Evolutionary conservation across 53 echinoderm and acorn worm species (phyloP).

Genomic region (Henricia sp.): DNA sequence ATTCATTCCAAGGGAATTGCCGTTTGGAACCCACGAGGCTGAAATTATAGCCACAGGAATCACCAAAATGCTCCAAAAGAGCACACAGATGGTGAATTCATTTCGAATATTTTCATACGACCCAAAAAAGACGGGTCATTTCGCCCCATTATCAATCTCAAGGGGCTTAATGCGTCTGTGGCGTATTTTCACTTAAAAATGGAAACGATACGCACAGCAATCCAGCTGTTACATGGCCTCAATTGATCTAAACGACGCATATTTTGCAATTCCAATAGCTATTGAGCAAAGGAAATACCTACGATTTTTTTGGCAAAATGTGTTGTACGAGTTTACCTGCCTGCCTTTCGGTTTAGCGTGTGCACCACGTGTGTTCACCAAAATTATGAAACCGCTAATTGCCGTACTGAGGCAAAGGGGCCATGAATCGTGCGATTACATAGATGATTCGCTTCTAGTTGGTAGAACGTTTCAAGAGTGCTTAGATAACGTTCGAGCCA

Average conservation of each 20-base stretch:
- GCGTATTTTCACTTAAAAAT: too few relatives aligned
- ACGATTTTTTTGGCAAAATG: constrained; percentile 51
- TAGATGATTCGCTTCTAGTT: background rate
- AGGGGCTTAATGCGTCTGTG: too few relatives aligned
- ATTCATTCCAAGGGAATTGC: constrained; percentile 14
- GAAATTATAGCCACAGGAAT: background rate
- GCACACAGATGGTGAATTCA: background rate
- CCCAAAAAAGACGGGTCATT: background rate
- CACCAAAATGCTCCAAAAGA: background rate
- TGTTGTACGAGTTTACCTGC: constrained; percentile 48
- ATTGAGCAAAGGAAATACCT: too few relatives aligned
- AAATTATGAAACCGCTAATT: background rate
- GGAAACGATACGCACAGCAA: constrained; percentile 4
- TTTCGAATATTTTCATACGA: background rate
- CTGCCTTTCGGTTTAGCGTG: constrained; percentile 53
- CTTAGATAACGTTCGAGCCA: constrained; percentile 19
- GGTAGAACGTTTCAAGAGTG: background rate
- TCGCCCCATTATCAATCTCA: too few relatives aligned
- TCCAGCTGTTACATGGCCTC: constrained; percentile 12
- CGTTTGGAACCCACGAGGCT: too few relatives aligned
- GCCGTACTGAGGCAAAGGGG: background rate
- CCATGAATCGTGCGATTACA: background rate
- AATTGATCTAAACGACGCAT: constrained; percentile 9
- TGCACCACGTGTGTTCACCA: constrained; percentile 43
- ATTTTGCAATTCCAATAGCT: background rate